Conservation (phyloP, 2,797 vertebrate genomes). For the Acipenser oxyrinchus region DNA sequence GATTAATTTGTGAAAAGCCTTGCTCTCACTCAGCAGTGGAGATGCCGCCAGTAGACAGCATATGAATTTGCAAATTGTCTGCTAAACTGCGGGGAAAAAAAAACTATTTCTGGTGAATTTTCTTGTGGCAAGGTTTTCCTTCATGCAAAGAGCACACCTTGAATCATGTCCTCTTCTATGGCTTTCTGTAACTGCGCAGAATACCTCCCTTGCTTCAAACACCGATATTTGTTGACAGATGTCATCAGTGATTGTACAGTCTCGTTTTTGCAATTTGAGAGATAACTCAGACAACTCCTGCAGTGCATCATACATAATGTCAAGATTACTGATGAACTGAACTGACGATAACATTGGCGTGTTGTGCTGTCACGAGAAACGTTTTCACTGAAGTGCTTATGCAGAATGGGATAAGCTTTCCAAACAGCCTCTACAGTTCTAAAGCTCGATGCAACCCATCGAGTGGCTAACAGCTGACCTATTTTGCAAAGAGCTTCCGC, state of each 20-base stretch:
- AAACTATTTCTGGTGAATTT: neutral
- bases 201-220: conserved; percentile 11
- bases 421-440: neutral
- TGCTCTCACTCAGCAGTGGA: neutral
- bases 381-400: conserved; percentile 14
- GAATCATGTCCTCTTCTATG: conserved; percentile 12
- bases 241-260: conserved; percentile 12
- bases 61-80: neutral
- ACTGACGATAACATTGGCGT: conserved; percentile 5
- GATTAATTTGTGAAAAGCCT: conserved; percentile 10
- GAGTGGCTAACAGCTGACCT: too few species aligned
- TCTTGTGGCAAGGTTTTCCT: conserved; percentile 13
- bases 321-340: conserved; percentile 6
- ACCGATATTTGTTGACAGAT: conserved; percentile 14
- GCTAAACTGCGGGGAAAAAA: conserved; percentile 6
- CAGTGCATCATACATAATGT: conserved; percentile 10
- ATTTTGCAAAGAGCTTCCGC: neutral
- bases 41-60: conserved; percentile 10
- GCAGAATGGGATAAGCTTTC: conserved; percentile 6
- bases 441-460: neutral
- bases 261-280: conserved; percentile 16
- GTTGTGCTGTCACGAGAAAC: neutral
- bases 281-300: conserved; percentile 19
- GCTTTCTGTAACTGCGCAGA: conserved; percentile 7
- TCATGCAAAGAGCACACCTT: conserved; percentile 5